Conservation (phyloP, 1,140 invertebrate genomes). For the Panulirus ornatus region DNA sequence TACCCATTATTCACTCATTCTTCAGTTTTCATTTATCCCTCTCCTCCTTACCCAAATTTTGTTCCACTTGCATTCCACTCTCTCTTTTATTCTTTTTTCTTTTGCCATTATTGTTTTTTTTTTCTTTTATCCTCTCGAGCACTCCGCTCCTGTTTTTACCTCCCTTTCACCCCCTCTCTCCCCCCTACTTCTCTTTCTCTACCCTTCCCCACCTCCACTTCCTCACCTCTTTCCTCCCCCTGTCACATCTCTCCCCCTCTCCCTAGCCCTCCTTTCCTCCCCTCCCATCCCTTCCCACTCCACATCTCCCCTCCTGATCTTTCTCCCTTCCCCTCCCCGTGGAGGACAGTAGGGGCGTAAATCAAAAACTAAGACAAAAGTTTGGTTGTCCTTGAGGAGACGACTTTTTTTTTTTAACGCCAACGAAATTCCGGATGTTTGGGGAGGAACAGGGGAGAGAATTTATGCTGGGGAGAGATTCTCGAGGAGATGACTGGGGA, state of each 20-base stretch:
- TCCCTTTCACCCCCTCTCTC: neutral
- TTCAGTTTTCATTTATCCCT: too few species aligned
- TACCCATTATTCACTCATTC: too few species aligned
- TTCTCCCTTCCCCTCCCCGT: neutral
- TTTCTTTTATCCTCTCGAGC: neutral
- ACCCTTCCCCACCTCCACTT: neutral
- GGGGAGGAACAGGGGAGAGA: neutral
- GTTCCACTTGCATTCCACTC: neutral
- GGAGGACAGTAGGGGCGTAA: neutral
- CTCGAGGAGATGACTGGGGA: neutral
- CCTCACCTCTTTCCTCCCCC: neutral
- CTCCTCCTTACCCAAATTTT: too few species aligned
- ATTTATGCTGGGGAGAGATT: neutral
- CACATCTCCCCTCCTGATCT: too few species aligned
- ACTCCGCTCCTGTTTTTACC: neutral
- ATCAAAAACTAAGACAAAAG: neutral
- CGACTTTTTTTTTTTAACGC: neutral
- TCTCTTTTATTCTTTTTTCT: neutral
- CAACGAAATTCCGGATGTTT: neutral
- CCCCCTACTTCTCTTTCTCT: neutral
- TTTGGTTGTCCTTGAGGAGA: neutral
- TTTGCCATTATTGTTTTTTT: neutral
- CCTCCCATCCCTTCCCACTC: too few species aligned
- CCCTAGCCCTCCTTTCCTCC: neutral
- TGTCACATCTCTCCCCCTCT: neutral